Evolutionary conservation across 2,888 invertebrate species (phyloP), one percentile per base, ranked within the genome.

Genomic region (Andrena marginata): DNA sequence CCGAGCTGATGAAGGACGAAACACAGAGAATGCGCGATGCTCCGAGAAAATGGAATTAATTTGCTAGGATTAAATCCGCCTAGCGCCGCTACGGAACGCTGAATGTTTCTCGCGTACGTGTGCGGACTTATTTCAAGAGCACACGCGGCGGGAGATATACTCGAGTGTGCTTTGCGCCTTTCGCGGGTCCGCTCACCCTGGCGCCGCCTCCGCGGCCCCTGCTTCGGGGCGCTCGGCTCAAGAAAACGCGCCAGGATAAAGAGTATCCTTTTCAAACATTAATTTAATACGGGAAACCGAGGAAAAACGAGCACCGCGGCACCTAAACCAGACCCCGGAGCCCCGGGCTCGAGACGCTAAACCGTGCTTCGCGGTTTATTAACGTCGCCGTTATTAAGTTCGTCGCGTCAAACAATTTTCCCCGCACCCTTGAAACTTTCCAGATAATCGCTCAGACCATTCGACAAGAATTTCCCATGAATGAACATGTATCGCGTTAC

Each of bases 31-130:
- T 93, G 92, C 92, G 92, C 93, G 93, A 93, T 93, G 92, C 91
- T 92, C 88, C 92, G 92, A 92, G 93, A 93, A 93, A 93, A 94
- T 93, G 93, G 93, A 93, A 94, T 93, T 93, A 93, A 94, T 93
- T 93, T 93, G 90, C 92, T 92, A 90, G 92, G 92, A 94, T 93
- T 93, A 93, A 93, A 93, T 93, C 91, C 92, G 88, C 90, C 92
- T 90, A 90, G 92, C 88, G 87, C 84, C 80, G 89, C 87, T 90
- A 87, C 88, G 87, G 86, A 89, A 87, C 90, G 89, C 87, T 88
- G 84, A 91, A 92, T 91, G 92, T 90, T 91, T 90, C 90, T 87
- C 85, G 89, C 88, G 89, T 90, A 88, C 87, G 90, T 89, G 91
- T 88, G 85, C 89, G 85, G 87, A 89, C 89, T 88, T 89, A 86